Conservation (phyloP, 2,888 invertebrate species). For the Euclidia mi region DNA sequence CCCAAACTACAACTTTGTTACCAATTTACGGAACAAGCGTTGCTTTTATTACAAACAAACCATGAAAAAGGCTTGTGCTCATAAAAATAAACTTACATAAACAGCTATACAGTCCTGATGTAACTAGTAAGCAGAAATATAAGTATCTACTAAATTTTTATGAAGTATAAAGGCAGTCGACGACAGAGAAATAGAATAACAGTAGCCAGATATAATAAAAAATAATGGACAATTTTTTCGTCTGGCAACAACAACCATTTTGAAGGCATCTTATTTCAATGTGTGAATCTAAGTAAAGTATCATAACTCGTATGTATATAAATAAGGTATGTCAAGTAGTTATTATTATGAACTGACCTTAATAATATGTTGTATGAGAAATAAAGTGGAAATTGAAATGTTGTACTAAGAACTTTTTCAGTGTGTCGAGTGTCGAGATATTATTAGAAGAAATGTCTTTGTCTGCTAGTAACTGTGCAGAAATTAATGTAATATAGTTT, state of each 20-base stretch:
- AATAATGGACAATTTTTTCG: slow-evolving; percentile 50
- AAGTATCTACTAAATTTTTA: slow-evolving; percentile 71
- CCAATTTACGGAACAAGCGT: neutral
- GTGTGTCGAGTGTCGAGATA: too few relatives aligned
- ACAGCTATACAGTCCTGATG: slow-evolving; percentile 64
- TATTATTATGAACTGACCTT: too few relatives aligned
- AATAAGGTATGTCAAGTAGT: too few relatives aligned
- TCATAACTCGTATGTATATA: too few relatives aligned
- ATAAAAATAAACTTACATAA: slow-evolving; percentile 58
- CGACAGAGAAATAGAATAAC: slow-evolving; percentile 62
- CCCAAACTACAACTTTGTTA: too few relatives aligned
- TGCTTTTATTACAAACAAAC: slow-evolving; percentile 7
- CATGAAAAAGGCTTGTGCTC: slow-evolving; percentile 31
- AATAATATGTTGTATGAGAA: too few relatives aligned
- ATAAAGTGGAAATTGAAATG: too few relatives aligned
- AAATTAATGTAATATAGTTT: too few relatives aligned
- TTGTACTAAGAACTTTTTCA: too few relatives aligned
- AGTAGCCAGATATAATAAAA: slow-evolving; percentile 60
- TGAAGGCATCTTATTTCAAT: slow-evolving; percentile 16
- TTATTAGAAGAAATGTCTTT: too few relatives aligned
- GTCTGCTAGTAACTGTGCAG: too few relatives aligned
- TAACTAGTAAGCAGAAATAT: slow-evolving; percentile 63
- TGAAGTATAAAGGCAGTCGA: slow-evolving; percentile 66
- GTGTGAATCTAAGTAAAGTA: too few relatives aligned
- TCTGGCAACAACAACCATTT: slow-evolving; percentile 47